Evolutionary conservation across 1,140 invertebrate species (phyloP).

Genomic region (Bombyx mandarina): DNA sequence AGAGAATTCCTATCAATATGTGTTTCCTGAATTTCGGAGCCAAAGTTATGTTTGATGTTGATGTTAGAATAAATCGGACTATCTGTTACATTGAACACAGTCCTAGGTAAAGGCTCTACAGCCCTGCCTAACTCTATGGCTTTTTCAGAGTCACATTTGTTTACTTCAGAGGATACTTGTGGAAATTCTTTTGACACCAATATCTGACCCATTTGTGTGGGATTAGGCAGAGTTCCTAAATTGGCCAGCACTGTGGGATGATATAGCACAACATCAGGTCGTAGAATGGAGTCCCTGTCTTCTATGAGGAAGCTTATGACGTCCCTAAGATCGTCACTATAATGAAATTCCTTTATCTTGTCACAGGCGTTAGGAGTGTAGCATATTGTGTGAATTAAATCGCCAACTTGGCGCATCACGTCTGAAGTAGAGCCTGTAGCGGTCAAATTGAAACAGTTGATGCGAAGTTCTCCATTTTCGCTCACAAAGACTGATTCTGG

Average conservation of each 20-base stretch:
- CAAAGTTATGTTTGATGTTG: conserved; percentile 27
- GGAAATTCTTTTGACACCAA: conserved; percentile 30
- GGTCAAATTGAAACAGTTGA: conserved; percentile 55
- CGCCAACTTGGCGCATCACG: conserved; percentile 46
- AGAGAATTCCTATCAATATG: conserved; percentile 24
- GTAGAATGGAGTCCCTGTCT: conserved; percentile 33
- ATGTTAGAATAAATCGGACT: conserved; percentile 54
- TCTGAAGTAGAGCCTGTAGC: conserved; percentile 11
- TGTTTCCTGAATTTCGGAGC: conserved; percentile 17
- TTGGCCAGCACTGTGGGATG: conserved; percentile 63
- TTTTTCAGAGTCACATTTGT: conserved; percentile 61
- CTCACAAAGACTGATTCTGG: conserved; percentile 46
- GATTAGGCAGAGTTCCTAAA: conserved; percentile 29
- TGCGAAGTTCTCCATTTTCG: conserved; percentile 39
- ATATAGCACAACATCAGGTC: conserved; percentile 54
- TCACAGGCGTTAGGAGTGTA: conserved; percentile 20
- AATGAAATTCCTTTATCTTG: conserved; percentile 39
- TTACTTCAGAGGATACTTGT: conserved; percentile 27
- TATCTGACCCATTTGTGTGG: conserved; percentile 35
- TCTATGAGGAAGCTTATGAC: conserved; percentile 50
- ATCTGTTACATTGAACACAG: conserved; percentile 23
- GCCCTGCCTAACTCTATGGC: conserved; percentile 40
- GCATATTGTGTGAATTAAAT: conserved; percentile 38
- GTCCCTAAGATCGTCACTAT: conserved; percentile 55
- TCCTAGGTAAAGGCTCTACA: conserved; percentile 42